Evolutionary conservation across 1,140 invertebrate species (phyloP).

Genomic region (Dinoponera quadriceps): DNA sequence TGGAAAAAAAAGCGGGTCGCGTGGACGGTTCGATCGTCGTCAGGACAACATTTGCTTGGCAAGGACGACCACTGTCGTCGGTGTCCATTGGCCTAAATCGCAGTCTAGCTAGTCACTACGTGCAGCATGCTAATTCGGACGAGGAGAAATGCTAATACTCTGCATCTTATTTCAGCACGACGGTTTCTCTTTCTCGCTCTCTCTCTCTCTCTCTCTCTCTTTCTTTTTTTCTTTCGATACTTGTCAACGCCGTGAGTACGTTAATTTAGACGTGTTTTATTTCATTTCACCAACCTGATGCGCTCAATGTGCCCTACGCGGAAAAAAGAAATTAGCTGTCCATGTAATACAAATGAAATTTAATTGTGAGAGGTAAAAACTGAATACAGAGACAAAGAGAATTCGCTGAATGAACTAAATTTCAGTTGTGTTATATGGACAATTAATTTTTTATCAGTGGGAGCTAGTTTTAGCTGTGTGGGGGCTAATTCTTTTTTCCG

Average conservation of each 20-base stretch:
- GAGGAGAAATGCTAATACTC: conserved; percentile 61
- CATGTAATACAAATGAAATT: too few species aligned
- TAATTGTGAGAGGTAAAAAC: too few species aligned
- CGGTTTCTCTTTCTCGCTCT: conserved; percentile 17
- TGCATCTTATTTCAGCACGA: conserved; percentile 38
- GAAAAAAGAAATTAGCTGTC: too few species aligned
- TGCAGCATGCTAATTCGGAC: conserved; percentile 65
- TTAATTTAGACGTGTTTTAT: conserved; percentile 27
- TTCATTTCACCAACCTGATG: background rate
- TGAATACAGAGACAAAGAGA: too few species aligned
- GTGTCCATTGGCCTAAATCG: conserved; percentile 68
- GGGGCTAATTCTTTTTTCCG: too few species aligned
- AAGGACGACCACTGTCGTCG: conserved; percentile 66
- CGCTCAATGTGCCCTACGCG: too few species aligned
- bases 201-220: too few species aligned
- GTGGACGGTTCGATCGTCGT: conserved; percentile 45
- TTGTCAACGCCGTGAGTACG: conserved; percentile 7
- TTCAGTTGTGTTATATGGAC: too few species aligned
- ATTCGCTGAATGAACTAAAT: too few species aligned
- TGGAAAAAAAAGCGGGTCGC: conserved; percentile 70
- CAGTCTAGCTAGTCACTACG: conserved; percentile 54
- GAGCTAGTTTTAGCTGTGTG: too few species aligned
- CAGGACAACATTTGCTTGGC: conserved; percentile 67
- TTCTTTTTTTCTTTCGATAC: background rate
- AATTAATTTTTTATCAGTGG: too few species aligned